phyloP scores from a whole-genome alignment of 2,797 vertebrate genomes.

The Acipenser oxyrinchus region DNA sequence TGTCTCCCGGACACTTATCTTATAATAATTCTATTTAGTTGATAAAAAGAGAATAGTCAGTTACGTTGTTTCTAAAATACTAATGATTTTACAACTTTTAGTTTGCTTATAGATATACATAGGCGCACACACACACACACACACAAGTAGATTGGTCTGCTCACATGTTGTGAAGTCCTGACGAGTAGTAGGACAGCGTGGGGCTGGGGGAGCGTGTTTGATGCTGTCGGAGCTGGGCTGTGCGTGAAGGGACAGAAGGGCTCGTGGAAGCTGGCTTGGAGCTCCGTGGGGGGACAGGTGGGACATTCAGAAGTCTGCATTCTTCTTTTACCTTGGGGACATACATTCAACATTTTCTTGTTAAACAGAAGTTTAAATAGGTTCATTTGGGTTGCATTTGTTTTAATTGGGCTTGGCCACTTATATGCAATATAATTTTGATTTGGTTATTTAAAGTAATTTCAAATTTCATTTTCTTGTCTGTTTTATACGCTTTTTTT shows the following conservation, averaged over 20 bases:
- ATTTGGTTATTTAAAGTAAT: too few species aligned
- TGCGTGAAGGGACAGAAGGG: slow-evolving; percentile 67
- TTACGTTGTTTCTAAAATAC: background rate
- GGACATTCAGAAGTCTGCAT: slow-evolving; percentile 91
- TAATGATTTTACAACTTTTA: too few species aligned
- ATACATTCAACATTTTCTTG: too few species aligned
- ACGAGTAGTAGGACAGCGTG: slow-evolving; percentile 95
- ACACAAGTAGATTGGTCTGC: slow-evolving; percentile 30
- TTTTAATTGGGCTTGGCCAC: too few species aligned
- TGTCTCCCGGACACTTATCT: slow-evolving; percentile 1
- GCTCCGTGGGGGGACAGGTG: slow-evolving; percentile 87
- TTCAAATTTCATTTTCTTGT: too few species aligned
- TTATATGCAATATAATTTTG: too few species aligned
- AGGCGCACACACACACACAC: too few species aligned
- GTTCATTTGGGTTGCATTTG: too few species aligned
- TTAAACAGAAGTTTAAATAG: too few species aligned
- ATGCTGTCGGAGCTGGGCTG: slow-evolving; percentile 62
- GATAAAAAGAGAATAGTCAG: background rate
- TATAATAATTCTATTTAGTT: too few species aligned
- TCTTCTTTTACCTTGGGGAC: slow-evolving; percentile 83
- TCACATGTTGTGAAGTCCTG: slow-evolving; percentile 93
- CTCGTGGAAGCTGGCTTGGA: slow-evolving; percentile 73
- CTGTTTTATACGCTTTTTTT: too few species aligned
- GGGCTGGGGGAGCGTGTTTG: slow-evolving; percentile 91
- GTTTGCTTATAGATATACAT: too few species aligned